Conservation (phyloP, 2,888 invertebrate genomes). For the Erebia epiphron region DNA sequence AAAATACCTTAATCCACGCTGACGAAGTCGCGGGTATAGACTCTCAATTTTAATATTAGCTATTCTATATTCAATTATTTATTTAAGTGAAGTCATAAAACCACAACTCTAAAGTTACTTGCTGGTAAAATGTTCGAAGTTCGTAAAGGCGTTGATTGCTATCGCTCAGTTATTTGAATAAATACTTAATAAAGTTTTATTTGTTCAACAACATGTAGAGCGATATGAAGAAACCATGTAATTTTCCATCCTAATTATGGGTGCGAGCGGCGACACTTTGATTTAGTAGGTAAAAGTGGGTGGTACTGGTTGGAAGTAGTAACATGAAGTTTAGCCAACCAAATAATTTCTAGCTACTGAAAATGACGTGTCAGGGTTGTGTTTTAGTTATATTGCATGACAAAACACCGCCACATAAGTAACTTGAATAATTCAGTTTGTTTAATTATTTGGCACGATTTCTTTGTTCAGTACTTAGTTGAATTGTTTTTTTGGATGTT, state of each 20-base stretch:
- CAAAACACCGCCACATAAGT: slow-evolving; percentile 4
- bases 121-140: too few species aligned
- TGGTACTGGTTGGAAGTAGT: not conserved
- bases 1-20: too few species aligned
- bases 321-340: slow-evolving; percentile 7
- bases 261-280: slow-evolving; percentile 8
- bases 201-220: slow-evolving; percentile 9
- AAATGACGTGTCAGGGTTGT: slow-evolving; percentile 12
- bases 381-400: slow-evolving; percentile 9
- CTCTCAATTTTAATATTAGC: too few species aligned
- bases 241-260: slow-evolving; percentile 17
- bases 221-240: slow-evolving; percentile 4
- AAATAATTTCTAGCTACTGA: slow-evolving; percentile 9
- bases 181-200: slow-evolving; percentile 3
- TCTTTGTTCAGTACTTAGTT: not conserved
- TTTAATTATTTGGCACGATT: slow-evolving; percentile 15
- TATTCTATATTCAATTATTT: too few species aligned
- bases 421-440: slow-evolving; percentile 10
- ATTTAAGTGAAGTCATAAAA: too few species aligned
- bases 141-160: not conserved
- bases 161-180: slow-evolving; percentile 12
- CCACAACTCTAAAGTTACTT: too few species aligned
- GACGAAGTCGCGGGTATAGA: too few species aligned
- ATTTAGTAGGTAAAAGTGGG: slow-evolving; percentile 11
- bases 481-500: slow-evolving; percentile 9